These are phyloP conservation scores for Diabrotica balteata DNA, from an alignment of 2,888 invertebrate genomes.

Conservation along the genomic window DNA sequence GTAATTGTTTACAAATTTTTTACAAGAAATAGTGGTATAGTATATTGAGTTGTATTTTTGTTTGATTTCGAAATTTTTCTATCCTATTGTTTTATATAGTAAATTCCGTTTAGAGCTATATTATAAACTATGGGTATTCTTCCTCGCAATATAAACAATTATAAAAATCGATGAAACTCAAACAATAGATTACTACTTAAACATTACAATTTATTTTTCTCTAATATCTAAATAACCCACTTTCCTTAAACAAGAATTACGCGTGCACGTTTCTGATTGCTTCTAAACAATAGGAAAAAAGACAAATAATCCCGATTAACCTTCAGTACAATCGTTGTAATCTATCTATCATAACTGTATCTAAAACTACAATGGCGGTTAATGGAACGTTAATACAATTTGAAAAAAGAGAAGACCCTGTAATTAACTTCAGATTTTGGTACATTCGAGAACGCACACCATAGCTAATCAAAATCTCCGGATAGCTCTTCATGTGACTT, in stretches of 20 bases:
- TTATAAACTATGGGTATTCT: too few species aligned
- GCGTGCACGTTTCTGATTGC: slow-evolving; percentile 3
- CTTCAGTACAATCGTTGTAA: slow-evolving; percentile 12
- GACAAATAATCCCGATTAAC: slow-evolving; percentile 11
- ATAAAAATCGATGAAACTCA: too few species aligned
- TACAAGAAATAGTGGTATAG: too few species aligned
- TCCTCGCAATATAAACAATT: too few species aligned
- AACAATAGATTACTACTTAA: too few species aligned
- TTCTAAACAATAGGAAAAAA: slow-evolving; percentile 2
- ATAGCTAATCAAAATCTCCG: slow-evolving; percentile 32
- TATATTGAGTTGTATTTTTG: too few species aligned
- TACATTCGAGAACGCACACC: slow-evolving; percentile 23
- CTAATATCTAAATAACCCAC: neutral
- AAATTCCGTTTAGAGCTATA: too few species aligned
- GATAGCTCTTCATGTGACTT: slow-evolving; percentile 26
- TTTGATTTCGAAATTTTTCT: too few species aligned
- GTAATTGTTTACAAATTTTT: too few species aligned
- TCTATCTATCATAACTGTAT: slow-evolving; percentile 25
- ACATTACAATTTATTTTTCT: too few species aligned
- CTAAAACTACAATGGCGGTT: slow-evolving; percentile 24
- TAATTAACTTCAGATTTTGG: slow-evolving; percentile 29
- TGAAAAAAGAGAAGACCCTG: slow-evolving; percentile 22
- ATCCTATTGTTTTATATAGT: too few species aligned
- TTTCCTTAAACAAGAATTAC: neutral
- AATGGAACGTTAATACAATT: slow-evolving; percentile 26